Percentiles rank a stretch among this genome's conserved stretches.
phyloP scores from a whole-genome alignment of 2,888 invertebrate genomes.

The Trachelus iudaicus region DNA sequence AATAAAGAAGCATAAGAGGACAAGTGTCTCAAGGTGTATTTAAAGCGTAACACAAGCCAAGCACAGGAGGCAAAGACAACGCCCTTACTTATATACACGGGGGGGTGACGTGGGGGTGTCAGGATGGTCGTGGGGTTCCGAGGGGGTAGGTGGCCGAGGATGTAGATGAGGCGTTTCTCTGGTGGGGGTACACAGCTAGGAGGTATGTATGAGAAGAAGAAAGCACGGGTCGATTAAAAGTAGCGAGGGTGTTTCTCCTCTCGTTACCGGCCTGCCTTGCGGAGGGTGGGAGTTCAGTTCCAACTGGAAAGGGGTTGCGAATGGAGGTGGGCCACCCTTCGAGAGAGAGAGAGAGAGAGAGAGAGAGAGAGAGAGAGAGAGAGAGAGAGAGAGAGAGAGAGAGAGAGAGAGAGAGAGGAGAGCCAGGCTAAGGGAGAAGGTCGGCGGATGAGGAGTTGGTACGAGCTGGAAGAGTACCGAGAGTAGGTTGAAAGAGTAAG shows the following conservation, averaged over 20 bases:
- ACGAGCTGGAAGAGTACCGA: not conserved
- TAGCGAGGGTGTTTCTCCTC: slow-evolving; percentile 67
- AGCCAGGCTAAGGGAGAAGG: slow-evolving; percentile 16
- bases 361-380: too few species aligned
- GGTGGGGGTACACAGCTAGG: slow-evolving; percentile 34
- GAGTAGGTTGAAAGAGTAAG: slow-evolving; percentile 14
- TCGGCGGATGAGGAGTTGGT: slow-evolving; percentile 8
- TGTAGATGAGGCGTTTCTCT: slow-evolving; percentile 32
- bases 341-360: slow-evolving; percentile 10
- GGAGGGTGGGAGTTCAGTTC: slow-evolving; percentile 45
- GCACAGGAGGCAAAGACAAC: slow-evolving; percentile 59
- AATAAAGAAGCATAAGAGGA: not conserved
- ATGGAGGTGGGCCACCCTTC: slow-evolving; percentile 17
- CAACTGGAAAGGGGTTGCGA: slow-evolving; percentile 18
- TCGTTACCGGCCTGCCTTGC: slow-evolving; percentile 54
- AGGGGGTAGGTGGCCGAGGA: slow-evolving; percentile 39
- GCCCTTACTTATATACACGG: slow-evolving; percentile 57
- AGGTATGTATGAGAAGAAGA: slow-evolving; percentile 65
- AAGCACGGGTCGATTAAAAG: slow-evolving; percentile 67
- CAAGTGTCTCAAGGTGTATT: slow-evolving; percentile 14
- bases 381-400: too few species aligned
- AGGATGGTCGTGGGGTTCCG: slow-evolving; percentile 31
- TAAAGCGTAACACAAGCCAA: slow-evolving; percentile 25
- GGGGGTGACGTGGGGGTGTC: slow-evolving; percentile 22
- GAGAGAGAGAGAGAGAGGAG: slow-evolving; percentile 6